Conservation (phyloP, 1,140 invertebrate species). For the Papilio dardanus region DNA sequence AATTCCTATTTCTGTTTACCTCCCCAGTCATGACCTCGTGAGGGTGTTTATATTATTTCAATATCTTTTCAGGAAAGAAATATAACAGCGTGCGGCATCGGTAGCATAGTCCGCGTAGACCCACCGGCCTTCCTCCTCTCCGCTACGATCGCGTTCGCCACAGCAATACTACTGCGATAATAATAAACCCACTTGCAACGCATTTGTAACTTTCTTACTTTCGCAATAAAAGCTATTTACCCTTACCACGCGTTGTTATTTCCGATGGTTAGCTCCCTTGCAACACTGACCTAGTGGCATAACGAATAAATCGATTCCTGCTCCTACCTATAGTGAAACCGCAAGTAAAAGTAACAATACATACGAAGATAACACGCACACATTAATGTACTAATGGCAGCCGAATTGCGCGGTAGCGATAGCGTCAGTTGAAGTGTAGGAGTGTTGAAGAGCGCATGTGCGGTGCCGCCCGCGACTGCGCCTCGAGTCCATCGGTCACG, state of each 20-base stretch:
- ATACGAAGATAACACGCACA: slow-evolving; percentile 24
- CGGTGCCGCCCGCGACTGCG: slow-evolving; percentile 58
- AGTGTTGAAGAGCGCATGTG: slow-evolving; percentile 62
- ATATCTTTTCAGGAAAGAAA: slow-evolving; percentile 66
- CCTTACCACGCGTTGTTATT: slow-evolving; percentile 51
- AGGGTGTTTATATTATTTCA: slow-evolving; percentile 4
- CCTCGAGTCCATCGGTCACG: slow-evolving; percentile 34
- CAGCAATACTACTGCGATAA: slow-evolving; percentile 47
- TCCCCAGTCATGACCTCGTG: background rate
- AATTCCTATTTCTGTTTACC: background rate
- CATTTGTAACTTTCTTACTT: slow-evolving; percentile 77
- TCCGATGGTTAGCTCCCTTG: slow-evolving; percentile 48
- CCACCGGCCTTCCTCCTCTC: slow-evolving; percentile 46
- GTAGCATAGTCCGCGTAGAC: slow-evolving; percentile 51
- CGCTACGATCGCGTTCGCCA: slow-evolving; percentile 42
- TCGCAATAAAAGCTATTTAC: slow-evolving; percentile 76
- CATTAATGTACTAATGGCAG: slow-evolving; percentile 1
- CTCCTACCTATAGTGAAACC: slow-evolving; percentile 6
- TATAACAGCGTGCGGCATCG: slow-evolving; percentile 66
- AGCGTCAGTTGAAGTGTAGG: slow-evolving; percentile 52
- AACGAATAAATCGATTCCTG: slow-evolving; percentile 42
- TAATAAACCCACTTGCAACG: slow-evolving; percentile 43
- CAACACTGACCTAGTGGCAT: slow-evolving; percentile 42
- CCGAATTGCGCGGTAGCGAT: slow-evolving; percentile 24
- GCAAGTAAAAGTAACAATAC: slow-evolving; percentile 29